Base-by-base conservation (phyloP, 2,888 invertebrate species). In the Caenorhabditis sp. region DNA sequence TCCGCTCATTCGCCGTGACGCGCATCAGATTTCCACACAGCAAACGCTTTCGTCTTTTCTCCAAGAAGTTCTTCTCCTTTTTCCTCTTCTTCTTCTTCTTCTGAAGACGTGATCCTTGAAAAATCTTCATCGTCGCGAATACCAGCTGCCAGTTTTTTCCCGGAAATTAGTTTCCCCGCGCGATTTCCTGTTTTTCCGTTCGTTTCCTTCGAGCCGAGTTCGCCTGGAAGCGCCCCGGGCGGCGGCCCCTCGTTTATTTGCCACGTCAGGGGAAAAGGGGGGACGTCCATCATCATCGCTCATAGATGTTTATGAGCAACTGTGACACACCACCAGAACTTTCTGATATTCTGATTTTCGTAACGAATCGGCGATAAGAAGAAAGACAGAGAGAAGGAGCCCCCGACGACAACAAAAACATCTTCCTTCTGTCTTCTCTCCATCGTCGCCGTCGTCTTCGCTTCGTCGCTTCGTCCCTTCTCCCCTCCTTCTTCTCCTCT, bases 291-390 rank as follows among this genome's bases (percentile, higher is more conserved):
- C 71, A 55, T 56, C 55, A 20, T 4, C 22, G 11, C 44, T 20
- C 37, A n/a, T n/a, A 64, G 28, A 62, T 72, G 64, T 72, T 72
- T 72, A 72, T 72, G 55, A 55, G 40, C 20, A 62, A 55, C 70
- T 11, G 26, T 6, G 32, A 32, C 40, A 5, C 40, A 40, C 40
- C 13, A 11, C 18, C 11, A 35, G 37, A 35, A 71, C 37, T 55
- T 72, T 56, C 58, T 64, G 72, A 72, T n/a, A n/a, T 72, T 72
- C 64, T 64, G 64, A 72, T 72, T 72, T 71, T 64, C 64, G 64
- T 72, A 72, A 72, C 62, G 71, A 64, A 40, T 50, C 24, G 56
- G 13, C 18, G 47, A 35, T 64, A 77, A 68, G 47, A 35, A 32
- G 47, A 35, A 47, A 22, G 55, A 8, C 55, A 20, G 47, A 40